Percentiles rank a stretch among this genome's conserved stretches.
phyloP scores from a whole-genome alignment of 2,113 vertebrate species.

The Clarias batrachus region DNA sequence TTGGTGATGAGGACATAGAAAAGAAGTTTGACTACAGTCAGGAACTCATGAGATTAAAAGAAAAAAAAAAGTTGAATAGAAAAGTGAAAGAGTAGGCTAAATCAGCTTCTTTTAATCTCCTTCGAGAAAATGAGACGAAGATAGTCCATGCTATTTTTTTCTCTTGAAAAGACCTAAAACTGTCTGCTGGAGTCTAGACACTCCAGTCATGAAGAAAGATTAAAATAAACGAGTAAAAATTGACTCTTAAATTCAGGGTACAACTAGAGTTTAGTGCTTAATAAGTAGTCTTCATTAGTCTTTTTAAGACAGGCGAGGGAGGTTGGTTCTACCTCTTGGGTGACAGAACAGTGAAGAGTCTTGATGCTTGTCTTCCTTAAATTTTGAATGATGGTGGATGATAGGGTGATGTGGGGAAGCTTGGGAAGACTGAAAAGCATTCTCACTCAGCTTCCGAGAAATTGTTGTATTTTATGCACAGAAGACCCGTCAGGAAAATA shows the following conservation, averaged over 20 bases:
- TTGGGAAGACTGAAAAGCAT: slow-evolving; percentile 1
- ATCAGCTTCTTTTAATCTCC: not conserved
- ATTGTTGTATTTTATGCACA: slow-evolving; percentile 1
- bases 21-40: not conserved
- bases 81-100: slow-evolving; percentile 6
- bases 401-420: not conserved
- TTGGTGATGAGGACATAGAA: not conserved
- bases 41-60: not conserved
- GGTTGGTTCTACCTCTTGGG: too few species aligned
- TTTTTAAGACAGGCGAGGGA: not conserved
- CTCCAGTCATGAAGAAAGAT: not conserved
- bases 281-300: not conserved
- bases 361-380: not conserved
- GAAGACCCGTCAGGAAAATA: not conserved
- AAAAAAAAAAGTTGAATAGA: not conserved
- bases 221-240: not conserved
- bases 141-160: slow-evolving; percentile 5
- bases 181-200: not conserved
- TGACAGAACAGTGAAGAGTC: not conserved
- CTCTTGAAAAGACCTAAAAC: slow-evolving; percentile 3
- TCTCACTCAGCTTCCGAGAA: not conserved
- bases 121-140: not conserved
- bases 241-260: not conserved
- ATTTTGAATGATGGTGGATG: not conserved
- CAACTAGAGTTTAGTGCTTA: not conserved